Base-by-base conservation (phyloP, 2,888 invertebrate species). In the Cheilosia scutellata region DNA sequence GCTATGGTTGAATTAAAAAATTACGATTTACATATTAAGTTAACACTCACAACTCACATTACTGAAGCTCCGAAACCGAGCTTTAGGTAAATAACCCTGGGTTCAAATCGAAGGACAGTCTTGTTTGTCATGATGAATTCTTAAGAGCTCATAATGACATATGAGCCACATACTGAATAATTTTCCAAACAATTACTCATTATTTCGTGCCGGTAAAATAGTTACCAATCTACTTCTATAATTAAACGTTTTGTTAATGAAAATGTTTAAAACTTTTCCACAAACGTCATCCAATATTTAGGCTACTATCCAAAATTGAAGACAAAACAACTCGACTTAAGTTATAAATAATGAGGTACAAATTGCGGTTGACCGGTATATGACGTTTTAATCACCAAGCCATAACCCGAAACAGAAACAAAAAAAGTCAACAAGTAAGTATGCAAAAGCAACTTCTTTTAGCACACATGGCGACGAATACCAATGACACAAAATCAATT, bases 361-460 rank as follows among this genome's bases (percentile, higher is more conserved):
- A 60, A 70, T 79, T 75, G 37, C 63, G 44, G 42, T 42, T 71
- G 75, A 62, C 80, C 80, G 60, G 74, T 71, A 58, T 62, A 70
- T 66, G 71, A 66, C 72, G 72, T 63, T 70, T 42, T 27, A 63
- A 65, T 40, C 27, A 58, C n/a, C 31, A 33, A 53, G 60, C 27
- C 37, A 60, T 33, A 57, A 40, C 20, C 16, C 29, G 16, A 57
- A 53, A 74, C 49, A 57, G 47, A 74, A 63, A 27, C 1, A n/a
- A 31, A 68, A 68, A 60, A 68, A 58, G 53, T 77, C 63, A 70
- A 78, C 62, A 66, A 72, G 13, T 27, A 47, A 16, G 65, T 84
- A 84, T 79, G 75, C 71, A 71, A 84, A 84, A 71, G 84, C 58
- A 76, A 42, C 84, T 79, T 80, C 84, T 84, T 79, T 76, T 60